A percentile compares a stretch with the other conserved stretches of the same genome.
These are phyloP conservation scores for Archaeoteleia sp. DNA, from an alignment of 2,888 invertebrate genomes.

Conservation along the genomic window DNA sequence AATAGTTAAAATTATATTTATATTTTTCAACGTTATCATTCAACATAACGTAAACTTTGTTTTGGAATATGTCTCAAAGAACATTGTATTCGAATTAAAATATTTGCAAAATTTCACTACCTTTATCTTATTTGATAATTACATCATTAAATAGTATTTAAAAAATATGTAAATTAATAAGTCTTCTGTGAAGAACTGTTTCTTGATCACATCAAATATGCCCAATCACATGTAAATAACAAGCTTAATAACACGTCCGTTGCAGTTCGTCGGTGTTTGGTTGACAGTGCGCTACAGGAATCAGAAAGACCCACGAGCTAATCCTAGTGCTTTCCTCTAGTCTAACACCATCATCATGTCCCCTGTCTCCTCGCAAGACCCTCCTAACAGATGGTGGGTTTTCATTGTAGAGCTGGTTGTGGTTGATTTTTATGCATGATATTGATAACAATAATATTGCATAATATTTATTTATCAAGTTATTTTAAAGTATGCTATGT, in stretches of 20 bases:
- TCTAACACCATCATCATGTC: conserved; percentile 76
- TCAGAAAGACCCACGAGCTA: conserved; percentile 97
- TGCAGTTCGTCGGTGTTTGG: conserved; percentile 97
- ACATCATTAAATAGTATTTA: no score
- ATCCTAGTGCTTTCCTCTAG: conserved; percentile 98
- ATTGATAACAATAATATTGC: background rate
- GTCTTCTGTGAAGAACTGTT: no score
- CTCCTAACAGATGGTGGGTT: conserved; percentile 73
- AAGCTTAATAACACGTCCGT: conserved; percentile 55
- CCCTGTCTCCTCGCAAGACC: conserved; percentile 71
- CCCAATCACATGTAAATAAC: conserved; percentile 19
- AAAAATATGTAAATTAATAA: no score
- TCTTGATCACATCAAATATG: background rate
- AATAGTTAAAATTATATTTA: no score
- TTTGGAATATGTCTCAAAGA: no score
- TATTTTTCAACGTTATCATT: no score
- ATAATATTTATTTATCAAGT: background rate
- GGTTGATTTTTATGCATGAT: conserved; percentile 31
- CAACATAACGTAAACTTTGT: no score
- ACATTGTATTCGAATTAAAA: no score
- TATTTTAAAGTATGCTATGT: no score
- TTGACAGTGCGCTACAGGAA: conserved; percentile 98
- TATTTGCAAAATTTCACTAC: no score
- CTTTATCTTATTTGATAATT: no score
- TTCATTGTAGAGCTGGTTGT: conserved; percentile 54